Evolutionary conservation across 2,113 vertebrate genomes (phyloP).

Genomic region (Cavia aperea): DNA sequence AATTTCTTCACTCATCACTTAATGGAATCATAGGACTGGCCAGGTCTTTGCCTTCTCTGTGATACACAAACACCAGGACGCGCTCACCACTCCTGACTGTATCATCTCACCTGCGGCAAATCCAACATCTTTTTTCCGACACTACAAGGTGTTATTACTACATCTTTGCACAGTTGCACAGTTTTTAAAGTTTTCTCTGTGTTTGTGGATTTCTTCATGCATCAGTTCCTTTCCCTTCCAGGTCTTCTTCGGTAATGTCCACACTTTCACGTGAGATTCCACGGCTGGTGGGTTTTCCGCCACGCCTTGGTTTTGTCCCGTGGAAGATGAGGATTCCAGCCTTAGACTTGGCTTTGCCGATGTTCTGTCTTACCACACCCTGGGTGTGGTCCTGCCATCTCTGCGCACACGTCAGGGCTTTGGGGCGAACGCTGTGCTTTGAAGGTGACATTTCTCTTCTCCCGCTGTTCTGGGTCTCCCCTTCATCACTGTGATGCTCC

Average conservation of each 20-base stretch:
- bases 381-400: fast-evolving
- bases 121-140: neutral
- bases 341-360: fast-evolving
- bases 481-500: neutral
- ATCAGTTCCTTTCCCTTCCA: too few relatives aligned
- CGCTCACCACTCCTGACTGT: fast-evolving
- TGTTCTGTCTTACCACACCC: fast-evolving
- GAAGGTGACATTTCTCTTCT: neutral
- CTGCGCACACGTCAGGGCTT: neutral
- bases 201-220: neutral
- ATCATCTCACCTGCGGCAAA: fast-evolving
- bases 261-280: neutral
- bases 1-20: neutral
- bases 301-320: neutral
- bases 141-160: neutral
- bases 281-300: neutral
- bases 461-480: neutral
- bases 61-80: fast-evolving
- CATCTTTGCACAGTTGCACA: neutral
- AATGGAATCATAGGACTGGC: neutral
- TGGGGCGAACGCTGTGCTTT: neutral
- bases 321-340: too few relatives aligned
- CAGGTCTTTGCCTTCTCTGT: neutral
- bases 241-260: fast-evolving
- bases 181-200: neutral